Base-by-base conservation (phyloP, 2,113 vertebrate species). In the Oreamnos americanus region DNA sequence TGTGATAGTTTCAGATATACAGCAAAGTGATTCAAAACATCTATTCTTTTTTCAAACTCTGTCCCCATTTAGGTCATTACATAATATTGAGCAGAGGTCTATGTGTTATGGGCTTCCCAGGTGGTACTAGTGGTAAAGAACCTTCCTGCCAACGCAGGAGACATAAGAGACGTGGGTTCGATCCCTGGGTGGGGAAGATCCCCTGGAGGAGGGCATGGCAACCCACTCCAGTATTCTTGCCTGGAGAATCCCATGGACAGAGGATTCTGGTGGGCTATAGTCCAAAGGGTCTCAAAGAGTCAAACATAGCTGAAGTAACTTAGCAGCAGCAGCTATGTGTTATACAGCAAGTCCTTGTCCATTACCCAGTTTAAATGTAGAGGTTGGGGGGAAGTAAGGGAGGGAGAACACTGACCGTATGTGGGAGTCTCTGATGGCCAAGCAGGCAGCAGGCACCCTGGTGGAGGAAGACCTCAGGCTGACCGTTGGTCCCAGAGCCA, bases 371-470 rank as follows among this genome's bases (percentile, higher is more conserved):
- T 76, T 76, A 76, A 76, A 76, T 7, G 7, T 26, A 26, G 71
- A 16, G 28, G 36, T 1, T 76, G 36, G 7, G 14, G n/a, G 23
- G 16, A 21, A 14, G n/a, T 9, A 78, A 74, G 33, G 19, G 49
- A 5, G 53, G 11, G 55, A 57, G 49, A n/a, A 39, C 4, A 28
- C 55, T 14, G 19, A 78, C 49, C 0, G 0, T 4, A 43, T 1
- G 25, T 1, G 57, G 13, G 12, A 5, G 25, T 58, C 39, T 78
- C 23, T 28, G 43, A 33, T 1, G 43, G 33, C 53, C 84, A 81
- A 58, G 53, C 15, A 28, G 15, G 16, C 30, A 83, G 71, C 12
- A 17, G 92, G 43, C 58, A 19, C 67, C 39, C 13, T 30, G 14
- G 33, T 2, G 8, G 16, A 33, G 21, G 47, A 55, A 4, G 62